phyloP scores from a whole-genome alignment of 2,888 invertebrate species.

The Aspidiotus destructor region DNA sequence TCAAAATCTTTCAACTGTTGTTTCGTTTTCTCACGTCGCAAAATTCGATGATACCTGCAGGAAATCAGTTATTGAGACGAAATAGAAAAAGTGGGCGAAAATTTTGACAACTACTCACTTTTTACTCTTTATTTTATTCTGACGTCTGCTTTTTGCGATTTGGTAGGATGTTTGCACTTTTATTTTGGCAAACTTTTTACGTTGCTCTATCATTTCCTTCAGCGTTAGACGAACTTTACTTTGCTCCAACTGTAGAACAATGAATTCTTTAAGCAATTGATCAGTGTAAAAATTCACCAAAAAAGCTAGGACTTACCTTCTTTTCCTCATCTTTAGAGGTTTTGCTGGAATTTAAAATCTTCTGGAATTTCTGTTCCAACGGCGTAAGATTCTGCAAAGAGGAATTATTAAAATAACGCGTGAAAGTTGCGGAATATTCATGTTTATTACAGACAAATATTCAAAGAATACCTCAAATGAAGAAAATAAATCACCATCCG shows the following conservation, averaged over 20 bases:
- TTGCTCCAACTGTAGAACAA: slow-evolving; percentile 40
- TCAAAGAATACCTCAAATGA: slow-evolving; percentile 36
- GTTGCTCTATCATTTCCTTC: slow-evolving; percentile 68
- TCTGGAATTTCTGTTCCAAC: slow-evolving; percentile 47
- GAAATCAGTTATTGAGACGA: not conserved
- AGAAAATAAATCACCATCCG: slow-evolving; percentile 36
- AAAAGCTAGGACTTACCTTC: slow-evolving; percentile 42
- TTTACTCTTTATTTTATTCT: slow-evolving; percentile 94
- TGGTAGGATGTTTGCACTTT: slow-evolving; percentile 79
- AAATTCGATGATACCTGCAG: slow-evolving; percentile 53
- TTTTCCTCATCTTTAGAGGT: slow-evolving; percentile 57
- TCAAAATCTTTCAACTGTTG: slow-evolving; percentile 83
- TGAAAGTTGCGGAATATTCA: slow-evolving; percentile 3
- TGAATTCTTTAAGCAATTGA: not conserved
- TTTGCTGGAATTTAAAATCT: slow-evolving; percentile 45
- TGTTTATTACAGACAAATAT: slow-evolving; percentile 14
- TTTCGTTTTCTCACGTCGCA: slow-evolving; percentile 70
- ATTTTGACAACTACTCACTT: slow-evolving; percentile 48
- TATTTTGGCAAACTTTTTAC: slow-evolving; percentile 69
- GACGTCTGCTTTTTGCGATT: slow-evolving; percentile 76
- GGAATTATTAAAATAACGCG: not conserved
- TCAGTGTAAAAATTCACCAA: not conserved
- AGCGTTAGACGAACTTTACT: slow-evolving; percentile 58
- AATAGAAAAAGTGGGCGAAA: not conserved
- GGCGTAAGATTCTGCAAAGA: slow-evolving; percentile 44